Evolutionary conservation across 2,113 vertebrate species (phyloP).

Genomic region (Pteropus alecto): DNA sequence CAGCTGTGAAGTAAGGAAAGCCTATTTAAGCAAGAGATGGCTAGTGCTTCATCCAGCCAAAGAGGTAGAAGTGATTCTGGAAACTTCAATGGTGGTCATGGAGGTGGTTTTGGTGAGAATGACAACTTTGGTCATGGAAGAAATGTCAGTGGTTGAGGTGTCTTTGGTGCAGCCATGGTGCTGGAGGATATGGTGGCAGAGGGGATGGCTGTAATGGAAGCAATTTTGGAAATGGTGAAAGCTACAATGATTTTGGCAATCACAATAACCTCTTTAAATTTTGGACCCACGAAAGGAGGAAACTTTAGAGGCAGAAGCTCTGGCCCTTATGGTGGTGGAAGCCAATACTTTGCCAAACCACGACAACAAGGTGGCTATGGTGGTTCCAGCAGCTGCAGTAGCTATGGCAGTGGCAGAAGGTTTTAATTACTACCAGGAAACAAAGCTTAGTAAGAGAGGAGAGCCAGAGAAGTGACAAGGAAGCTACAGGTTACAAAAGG

Average conservation of each 20-base stretch:
- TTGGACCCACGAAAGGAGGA: too few species aligned
- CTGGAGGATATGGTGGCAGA: too few species aligned
- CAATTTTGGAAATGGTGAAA: too few species aligned
- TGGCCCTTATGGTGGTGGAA: constrained; percentile 75
- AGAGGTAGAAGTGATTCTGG: neutral
- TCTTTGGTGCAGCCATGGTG: too few species aligned
- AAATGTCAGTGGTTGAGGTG: too few species aligned
- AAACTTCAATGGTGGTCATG: too few species aligned
- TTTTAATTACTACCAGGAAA: constrained; percentile 82
- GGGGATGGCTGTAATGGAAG: too few species aligned
- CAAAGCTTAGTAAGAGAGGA: constrained; percentile 90
- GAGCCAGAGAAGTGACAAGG: constrained; percentile 90
- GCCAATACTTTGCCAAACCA: neutral
- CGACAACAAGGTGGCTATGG: constrained; percentile 83
- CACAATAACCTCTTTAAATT: too few species aligned
- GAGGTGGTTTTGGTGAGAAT: too few species aligned
- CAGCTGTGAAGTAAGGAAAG: neutral
- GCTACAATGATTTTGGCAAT: too few species aligned
- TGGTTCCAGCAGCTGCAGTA: constrained; percentile 79
- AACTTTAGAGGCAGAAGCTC: too few species aligned
- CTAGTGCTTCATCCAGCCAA: neutral
- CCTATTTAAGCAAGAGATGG: neutral
- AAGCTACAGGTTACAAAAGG: constrained; percentile 91
- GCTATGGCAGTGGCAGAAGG: constrained; percentile 83
- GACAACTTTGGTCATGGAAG: too few species aligned